Evolutionary conservation across 2,797 vertebrate species (phyloP).

Genomic region (Oreortyx pictus): DNA sequence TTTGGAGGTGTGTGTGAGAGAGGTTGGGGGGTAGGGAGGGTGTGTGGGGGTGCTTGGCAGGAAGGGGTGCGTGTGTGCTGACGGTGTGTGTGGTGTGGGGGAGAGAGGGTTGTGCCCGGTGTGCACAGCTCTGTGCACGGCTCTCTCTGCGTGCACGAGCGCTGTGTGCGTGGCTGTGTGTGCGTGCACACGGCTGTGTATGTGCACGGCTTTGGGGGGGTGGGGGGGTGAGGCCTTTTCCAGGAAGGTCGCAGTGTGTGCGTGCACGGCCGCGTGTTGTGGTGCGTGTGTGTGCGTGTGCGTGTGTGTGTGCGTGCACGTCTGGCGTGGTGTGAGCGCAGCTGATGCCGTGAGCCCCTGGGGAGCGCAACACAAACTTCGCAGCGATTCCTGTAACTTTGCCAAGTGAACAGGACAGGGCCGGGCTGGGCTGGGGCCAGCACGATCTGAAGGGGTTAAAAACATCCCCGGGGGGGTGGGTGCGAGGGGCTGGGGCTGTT

Average conservation of each 20-base stretch:
- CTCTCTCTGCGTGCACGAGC: background rate
- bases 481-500: background rate
- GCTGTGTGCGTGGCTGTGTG: background rate
- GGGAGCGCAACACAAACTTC: background rate
- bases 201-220: background rate
- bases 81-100: no score
- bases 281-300: background rate
- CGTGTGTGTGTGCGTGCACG: background rate
- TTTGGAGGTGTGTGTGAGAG: no score
- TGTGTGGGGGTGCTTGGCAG: background rate
- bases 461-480: rapidly evolving
- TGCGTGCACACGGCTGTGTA: background rate
- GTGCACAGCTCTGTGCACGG: background rate
- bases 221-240: background rate
- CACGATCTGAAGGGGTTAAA: background rate
- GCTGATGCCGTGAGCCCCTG: background rate
- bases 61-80: background rate
- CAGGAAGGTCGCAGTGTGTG: background rate
- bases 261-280: rapidly evolving
- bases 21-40: no score
- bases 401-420: background rate
- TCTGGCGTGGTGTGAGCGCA: background rate
- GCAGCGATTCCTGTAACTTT: background rate
- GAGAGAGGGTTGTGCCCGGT: no score
- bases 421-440: background rate